Evolutionary conservation across 2,888 invertebrate genomes (phyloP).

Genomic region (Drosophila atroscutellata): DNA sequence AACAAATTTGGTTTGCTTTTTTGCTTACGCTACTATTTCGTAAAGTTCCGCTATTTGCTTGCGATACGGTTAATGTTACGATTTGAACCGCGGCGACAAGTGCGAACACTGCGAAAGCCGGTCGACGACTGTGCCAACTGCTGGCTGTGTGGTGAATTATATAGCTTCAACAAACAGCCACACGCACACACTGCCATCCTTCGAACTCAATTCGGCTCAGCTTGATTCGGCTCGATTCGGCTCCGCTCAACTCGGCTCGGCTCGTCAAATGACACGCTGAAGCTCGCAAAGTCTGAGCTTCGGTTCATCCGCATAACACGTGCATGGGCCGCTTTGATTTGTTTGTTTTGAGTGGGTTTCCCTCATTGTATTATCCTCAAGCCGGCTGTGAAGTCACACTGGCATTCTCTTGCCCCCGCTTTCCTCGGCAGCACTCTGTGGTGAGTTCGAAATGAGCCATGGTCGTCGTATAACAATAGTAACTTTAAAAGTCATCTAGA

Average conservation of each 20-base stretch:
- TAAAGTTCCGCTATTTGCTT: constrained; percentile 26
- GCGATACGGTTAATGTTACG: constrained; percentile 3
- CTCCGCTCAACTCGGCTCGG: not conserved
- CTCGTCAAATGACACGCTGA: constrained; percentile 12
- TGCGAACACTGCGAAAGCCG: constrained; percentile 70
- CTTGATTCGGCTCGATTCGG: constrained; percentile 5
- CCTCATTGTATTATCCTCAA: constrained; percentile 14
- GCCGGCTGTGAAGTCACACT: constrained; percentile 42
- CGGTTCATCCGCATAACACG: constrained; percentile 47
- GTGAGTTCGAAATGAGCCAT: constrained; percentile 1
- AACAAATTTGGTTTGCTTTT: constrained; percentile 20
- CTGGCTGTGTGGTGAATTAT: constrained; percentile 66
- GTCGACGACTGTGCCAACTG: constrained; percentile 70
- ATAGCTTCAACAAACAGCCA: constrained; percentile 23
- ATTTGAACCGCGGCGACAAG: constrained; percentile 36
- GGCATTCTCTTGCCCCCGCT: not conserved
- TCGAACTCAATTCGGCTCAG: constrained; percentile 34
- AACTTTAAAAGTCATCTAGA: constrained; percentile 33
- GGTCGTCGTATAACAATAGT: not conserved
- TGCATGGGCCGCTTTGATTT: constrained; percentile 59
- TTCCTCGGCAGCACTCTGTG: not conserved
- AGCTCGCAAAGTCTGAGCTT: constrained; percentile 18
- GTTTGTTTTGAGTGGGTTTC: constrained; percentile 63
- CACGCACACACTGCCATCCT: constrained; percentile 15
- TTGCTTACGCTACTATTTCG: constrained; percentile 48